These are phyloP conservation scores for Myanophis thanlyinensis DNA, from an alignment of 2,113 vertebrate species.

Conservation along the genomic window DNA sequence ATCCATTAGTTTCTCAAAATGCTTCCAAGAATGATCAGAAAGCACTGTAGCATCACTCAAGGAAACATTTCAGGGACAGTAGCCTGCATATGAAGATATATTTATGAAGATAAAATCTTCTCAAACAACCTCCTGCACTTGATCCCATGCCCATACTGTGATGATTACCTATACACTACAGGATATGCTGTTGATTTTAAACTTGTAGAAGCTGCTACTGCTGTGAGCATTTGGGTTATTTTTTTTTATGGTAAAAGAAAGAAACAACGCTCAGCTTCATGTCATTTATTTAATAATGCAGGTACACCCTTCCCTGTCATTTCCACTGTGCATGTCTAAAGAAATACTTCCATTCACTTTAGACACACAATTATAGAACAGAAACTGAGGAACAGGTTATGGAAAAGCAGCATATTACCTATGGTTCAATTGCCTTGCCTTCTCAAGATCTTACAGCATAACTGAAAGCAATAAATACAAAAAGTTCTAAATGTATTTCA, in stretches of 20 bases:
- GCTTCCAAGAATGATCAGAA: neutral
- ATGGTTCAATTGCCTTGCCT: neutral
- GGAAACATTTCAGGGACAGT: neutral
- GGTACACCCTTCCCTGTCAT: neutral
- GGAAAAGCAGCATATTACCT: neutral
- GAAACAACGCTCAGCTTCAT: neutral
- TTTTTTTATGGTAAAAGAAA: neutral
- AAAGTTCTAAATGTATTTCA: constrained; percentile 24
- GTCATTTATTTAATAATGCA: neutral
- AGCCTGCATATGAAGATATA: neutral
- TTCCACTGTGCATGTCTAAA: neutral
- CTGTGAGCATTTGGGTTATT: neutral
- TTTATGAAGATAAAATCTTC: neutral
- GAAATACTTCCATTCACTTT: neutral
- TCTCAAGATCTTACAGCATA: neutral
- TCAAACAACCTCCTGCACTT: neutral
- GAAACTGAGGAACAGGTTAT: neutral
- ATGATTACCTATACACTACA: neutral
- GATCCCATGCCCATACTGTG: neutral
- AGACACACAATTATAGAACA: neutral
- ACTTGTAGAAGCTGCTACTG: neutral
- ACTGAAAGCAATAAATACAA: neutral
- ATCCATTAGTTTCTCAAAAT: neutral
- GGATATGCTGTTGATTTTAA: neutral
- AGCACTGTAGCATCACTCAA: neutral